Base-by-base conservation (phyloP, 1,140 invertebrate genomes). In the Hesperophylax magnus region DNA sequence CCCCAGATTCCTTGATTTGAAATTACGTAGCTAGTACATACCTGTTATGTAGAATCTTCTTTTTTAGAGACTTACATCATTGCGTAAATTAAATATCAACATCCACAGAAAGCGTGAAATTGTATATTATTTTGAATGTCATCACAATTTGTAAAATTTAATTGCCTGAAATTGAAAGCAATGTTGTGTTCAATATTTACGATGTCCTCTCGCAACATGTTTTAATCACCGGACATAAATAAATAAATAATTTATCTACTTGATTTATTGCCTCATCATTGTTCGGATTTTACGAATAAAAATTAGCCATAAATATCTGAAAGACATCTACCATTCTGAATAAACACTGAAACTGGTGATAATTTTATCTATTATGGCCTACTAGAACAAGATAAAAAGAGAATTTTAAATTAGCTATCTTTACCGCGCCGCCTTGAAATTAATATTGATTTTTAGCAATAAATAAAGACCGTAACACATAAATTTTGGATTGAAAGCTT, bases 191-290 rank as follows among this genome's bases (percentile, higher is more conserved):
- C 52, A 72, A 54, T 72, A 72, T 72, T 72, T 72, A 69, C 34
- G 34, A 69, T 39, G 15, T 11, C n/a, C 22, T 56, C 20, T 74
- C 71, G 27, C 18, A 74, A 74, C 47, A 69, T 14, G 3, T 39
- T 39, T 69, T 69, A 69, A 69, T 69, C 27, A 74, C 71, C 24
- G 8, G 22, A 31, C 20, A n/a, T n/a, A n/a, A n/a, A n/a, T n/a
- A n/a, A 17, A 24, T 74, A 74, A 74, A 74, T 74, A 74, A 74
- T 74, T 74, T 56, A 74, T 56, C 20, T 18, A 15, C 22, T 56
- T 15, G 71, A 74, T 54, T 74, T 74, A 74, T 74, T 20, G n/a
- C 11, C 17, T 3, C 53, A 56, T 54, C 18, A 54, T 74, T 74
- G 47, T 74, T 74, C 18, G 20, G 71, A 15, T 54, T 27, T 56